A percentile compares a stretch with the other conserved stretches of the same genome.
These are phyloP conservation scores for Danio aesculapii DNA, from an alignment of 2,797 vertebrate genomes.

Conservation along the genomic window DNA sequence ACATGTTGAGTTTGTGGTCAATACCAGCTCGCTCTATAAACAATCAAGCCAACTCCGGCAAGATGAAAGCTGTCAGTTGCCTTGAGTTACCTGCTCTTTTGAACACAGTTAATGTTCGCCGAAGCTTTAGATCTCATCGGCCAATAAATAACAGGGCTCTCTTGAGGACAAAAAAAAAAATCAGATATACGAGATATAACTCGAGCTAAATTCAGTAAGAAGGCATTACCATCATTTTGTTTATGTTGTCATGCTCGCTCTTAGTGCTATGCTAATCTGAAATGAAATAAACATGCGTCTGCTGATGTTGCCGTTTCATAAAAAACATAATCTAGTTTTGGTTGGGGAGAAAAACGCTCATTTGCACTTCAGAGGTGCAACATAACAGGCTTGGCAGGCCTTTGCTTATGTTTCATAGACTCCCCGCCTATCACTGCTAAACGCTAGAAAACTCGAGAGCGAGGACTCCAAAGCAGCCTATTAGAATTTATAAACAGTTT, in stretches of 20 bases:
- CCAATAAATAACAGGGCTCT: constrained; percentile 45
- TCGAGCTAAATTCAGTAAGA: constrained; percentile 7
- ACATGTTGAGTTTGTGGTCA: constrained; percentile 46
- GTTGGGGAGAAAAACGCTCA: constrained; percentile 66
- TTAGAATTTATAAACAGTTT: constrained; percentile 84
- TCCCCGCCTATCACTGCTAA: constrained; percentile 74
- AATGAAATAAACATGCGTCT: constrained; percentile 70
- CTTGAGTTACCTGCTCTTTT: constrained; percentile 26
- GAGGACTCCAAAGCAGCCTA: constrained; percentile 74
- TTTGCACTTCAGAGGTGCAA: constrained; percentile 82
- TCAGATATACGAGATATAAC: constrained; percentile 24
- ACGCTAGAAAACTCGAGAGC: constrained; percentile 74
- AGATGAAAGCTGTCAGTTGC: constrained; percentile 41
- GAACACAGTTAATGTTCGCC: constrained; percentile 10
- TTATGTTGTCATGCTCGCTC: constrained; percentile 43
- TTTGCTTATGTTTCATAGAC: constrained; percentile 77
- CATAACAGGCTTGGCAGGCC: constrained; percentile 75
- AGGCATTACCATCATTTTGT: constrained; percentile 15
- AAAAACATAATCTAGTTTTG: constrained; percentile 65
- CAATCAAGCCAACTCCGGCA: constrained; percentile 26
- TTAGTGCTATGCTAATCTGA: constrained; percentile 63
- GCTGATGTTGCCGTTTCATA: constrained; percentile 59
- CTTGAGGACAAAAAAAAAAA: constrained; percentile 4
- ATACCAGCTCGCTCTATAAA: constrained; percentile 38
- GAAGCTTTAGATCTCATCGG: constrained; percentile 38